Percentiles rank a stretch among this genome's conserved stretches.
phyloP scores from a whole-genome alignment of 1,140 invertebrate species.

The Calephelis virginiensis region DNA sequence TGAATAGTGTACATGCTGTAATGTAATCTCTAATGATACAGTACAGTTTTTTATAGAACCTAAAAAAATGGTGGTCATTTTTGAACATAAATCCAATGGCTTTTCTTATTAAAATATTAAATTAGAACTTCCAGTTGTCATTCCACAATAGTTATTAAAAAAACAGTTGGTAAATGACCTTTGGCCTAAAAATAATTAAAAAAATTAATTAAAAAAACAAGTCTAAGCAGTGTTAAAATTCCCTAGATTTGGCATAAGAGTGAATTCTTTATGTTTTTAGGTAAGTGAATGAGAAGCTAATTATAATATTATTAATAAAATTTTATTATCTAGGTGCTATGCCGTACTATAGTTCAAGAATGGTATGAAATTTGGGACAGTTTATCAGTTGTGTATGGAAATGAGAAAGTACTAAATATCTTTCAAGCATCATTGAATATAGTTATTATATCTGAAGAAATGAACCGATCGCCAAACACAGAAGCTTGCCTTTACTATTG shows the following conservation, averaged over 20 bases:
- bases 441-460: slow-evolving; percentile 41
- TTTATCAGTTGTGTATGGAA: slow-evolving; percentile 32
- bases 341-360: slow-evolving; percentile 46
- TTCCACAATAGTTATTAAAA: too few relatives aligned
- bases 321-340: slow-evolving; percentile 41
- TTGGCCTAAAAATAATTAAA: too few relatives aligned
- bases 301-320: neutral
- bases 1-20: too few relatives aligned
- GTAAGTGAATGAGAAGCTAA: neutral
- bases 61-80: too few relatives aligned
- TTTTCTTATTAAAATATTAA: too few relatives aligned
- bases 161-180: too few relatives aligned
- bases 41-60: too few relatives aligned
- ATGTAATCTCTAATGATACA: too few relatives aligned
- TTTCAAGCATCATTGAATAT: slow-evolving; percentile 46
- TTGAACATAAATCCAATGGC: too few relatives aligned
- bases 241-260: neutral
- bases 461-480: slow-evolving; percentile 38
- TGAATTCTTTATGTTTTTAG: neutral
- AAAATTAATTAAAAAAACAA: too few relatives aligned
- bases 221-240: too few relatives aligned
- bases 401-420: slow-evolving; percentile 37
- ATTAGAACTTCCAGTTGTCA: too few relatives aligned
- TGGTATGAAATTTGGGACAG: slow-evolving; percentile 60
- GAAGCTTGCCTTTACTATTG: slow-evolving; percentile 56